These are phyloP conservation scores for Acleris holmiana DNA, from an alignment of 2,888 invertebrate genomes.

Conservation along the genomic window DNA sequence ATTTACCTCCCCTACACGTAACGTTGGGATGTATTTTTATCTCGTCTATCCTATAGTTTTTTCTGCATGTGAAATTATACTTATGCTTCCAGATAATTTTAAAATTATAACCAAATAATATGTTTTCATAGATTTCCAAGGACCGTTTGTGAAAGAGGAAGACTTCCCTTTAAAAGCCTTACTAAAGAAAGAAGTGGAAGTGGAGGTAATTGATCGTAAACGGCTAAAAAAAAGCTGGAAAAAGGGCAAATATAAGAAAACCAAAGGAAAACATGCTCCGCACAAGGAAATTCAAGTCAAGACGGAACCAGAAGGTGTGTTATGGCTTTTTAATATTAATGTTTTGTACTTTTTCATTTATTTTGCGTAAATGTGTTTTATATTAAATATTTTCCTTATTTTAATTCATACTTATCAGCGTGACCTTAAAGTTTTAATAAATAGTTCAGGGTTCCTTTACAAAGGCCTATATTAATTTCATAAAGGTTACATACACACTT, in stretches of 20 bases:
- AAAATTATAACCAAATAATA: background rate
- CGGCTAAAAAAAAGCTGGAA: slow-evolving; percentile 41
- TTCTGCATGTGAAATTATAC: background rate
- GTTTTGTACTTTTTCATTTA: too few species aligned
- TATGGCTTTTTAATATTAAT: too few species aligned
- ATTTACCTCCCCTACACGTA: too few species aligned
- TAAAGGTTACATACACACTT: too few species aligned
- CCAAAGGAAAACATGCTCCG: slow-evolving; percentile 24
- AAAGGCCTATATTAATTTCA: too few species aligned
- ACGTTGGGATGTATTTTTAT: too few species aligned
- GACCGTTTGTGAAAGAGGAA: slow-evolving; percentile 57
- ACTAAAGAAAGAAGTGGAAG: slow-evolving; percentile 55
- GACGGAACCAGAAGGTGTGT: slow-evolving; percentile 28
- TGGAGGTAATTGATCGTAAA: slow-evolving; percentile 47
- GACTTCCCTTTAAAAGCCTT: slow-evolving; percentile 51
- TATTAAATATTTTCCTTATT: too few species aligned
- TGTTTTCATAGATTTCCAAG: slow-evolving; percentile 52
- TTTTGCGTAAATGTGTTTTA: too few species aligned
- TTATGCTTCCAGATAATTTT: background rate
- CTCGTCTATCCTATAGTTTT: too few species aligned
- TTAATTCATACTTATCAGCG: too few species aligned
- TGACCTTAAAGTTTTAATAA: too few species aligned
- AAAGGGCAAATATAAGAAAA: slow-evolving; percentile 41
- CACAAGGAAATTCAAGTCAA: slow-evolving; percentile 7
- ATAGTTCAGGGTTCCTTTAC: too few species aligned